Percentiles rank a stretch among this genome's conserved stretches.
Evolutionary conservation across 2,888 invertebrate species (phyloP).

Genomic region (Hartigia nigra): DNA sequence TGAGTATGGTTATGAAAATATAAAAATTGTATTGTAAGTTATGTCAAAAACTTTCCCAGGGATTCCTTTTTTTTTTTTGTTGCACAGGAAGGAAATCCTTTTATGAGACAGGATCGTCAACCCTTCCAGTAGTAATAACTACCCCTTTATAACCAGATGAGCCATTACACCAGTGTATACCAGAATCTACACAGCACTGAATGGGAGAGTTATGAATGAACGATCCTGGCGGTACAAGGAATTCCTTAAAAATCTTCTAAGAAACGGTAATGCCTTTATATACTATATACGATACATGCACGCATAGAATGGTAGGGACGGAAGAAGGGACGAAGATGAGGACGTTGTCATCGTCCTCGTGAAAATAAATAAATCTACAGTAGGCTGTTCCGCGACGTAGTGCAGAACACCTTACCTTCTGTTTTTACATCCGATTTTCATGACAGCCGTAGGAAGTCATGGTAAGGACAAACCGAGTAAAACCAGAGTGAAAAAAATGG

Average conservation of each 20-base stretch:
- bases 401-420: conserved; percentile 15
- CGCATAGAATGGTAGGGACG: not conserved
- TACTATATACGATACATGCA: not conserved
- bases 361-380: conserved; percentile 18
- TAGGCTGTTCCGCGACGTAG: conserved; percentile 18
- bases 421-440: not conserved
- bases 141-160: not conserved
- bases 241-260: not conserved
- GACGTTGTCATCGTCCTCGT: not conserved
- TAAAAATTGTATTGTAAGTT: not conserved
- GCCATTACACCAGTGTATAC: not conserved
- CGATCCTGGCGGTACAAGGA: not conserved
- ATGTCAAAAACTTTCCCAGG: not conserved
- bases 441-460: not conserved
- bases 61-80: not conserved
- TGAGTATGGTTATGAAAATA: not conserved
- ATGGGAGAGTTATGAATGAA: conserved; percentile 2
- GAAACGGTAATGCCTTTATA: not conserved
- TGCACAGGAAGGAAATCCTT: conserved; percentile 3
- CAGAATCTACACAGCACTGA: not conserved
- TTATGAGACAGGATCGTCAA: conserved; percentile 1
- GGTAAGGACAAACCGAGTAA: not conserved
- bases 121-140: conserved; percentile 9
- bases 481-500: not conserved
- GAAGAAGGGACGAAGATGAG: not conserved